Conservation (phyloP, 2,797 vertebrate species). For the Selene dorsalis region DNA sequence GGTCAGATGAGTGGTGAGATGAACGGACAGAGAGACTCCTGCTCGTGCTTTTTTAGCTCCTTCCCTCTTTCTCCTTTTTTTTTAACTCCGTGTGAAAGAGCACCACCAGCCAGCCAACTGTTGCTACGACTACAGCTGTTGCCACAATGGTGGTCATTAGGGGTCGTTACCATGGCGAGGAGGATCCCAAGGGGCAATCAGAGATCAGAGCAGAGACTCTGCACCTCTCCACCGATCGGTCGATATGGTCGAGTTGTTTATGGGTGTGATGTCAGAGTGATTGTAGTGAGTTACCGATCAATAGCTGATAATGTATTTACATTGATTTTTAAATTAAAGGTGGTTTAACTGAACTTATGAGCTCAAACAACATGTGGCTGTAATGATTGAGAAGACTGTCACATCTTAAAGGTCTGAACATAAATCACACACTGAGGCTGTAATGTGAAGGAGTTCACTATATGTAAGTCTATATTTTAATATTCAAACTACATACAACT, state of each 20-base stretch:
- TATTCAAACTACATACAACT: not conserved
- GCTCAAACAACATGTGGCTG: not conserved
- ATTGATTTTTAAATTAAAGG: conserved; percentile 29
- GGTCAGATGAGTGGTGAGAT: not conserved
- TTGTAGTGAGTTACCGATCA: conserved; percentile 1
- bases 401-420: not conserved
- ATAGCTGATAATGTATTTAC: conserved; percentile 17
- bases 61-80: conserved; percentile 51
- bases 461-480: not conserved
- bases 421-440: not conserved
- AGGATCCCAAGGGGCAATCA: conserved; percentile 51
- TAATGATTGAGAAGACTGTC: not conserved
- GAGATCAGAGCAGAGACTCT: conserved; percentile 47
- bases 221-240: conserved; percentile 12
- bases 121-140: conserved; percentile 75
- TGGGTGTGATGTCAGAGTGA: conserved; percentile 22
- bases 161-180: conserved; percentile 66
- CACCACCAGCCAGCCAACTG: conserved; percentile 55
- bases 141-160: conserved; percentile 65
- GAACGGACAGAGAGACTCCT: conserved; percentile 34
- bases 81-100: conserved; percentile 63
- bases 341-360: conserved; percentile 17
- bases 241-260: conserved; percentile 34
- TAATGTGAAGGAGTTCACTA: not conserved
- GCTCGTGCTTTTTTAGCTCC: conserved; percentile 45